These are phyloP conservation scores for Nettapus auritus DNA, from an alignment of 2,113 vertebrate species.

Conservation along the genomic window DNA sequence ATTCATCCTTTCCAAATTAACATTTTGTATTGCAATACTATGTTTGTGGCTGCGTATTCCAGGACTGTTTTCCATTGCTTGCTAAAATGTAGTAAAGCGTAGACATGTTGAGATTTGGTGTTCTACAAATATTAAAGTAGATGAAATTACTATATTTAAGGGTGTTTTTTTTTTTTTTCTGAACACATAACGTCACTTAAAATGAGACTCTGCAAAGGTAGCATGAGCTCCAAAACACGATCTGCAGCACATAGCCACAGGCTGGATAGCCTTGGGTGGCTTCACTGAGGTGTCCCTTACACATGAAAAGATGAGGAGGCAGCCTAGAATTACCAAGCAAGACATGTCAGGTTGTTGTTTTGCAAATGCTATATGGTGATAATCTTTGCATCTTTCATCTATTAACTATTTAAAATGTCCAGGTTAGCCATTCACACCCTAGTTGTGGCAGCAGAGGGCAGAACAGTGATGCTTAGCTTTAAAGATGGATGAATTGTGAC, in stretches of 20 bases:
- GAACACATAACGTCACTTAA: not conserved
- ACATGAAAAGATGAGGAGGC: not conserved
- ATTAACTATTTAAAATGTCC: not conserved
- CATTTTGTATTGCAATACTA: not conserved
- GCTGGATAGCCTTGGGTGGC: not conserved
- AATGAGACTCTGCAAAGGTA: not conserved
- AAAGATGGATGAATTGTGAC: not conserved
- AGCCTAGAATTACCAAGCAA: not conserved
- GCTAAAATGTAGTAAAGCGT: not conserved
- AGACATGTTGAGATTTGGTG: not conserved
- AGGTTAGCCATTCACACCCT: accelerated
- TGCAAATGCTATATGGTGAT: not conserved
- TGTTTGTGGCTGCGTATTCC: not conserved
- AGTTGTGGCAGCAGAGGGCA: not conserved
- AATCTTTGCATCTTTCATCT: not conserved
- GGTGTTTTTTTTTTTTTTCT: not conserved
- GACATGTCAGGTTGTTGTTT: not conserved
- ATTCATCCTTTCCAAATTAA: not conserved
- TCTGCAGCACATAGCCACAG: not conserved
- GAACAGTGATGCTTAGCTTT: not conserved
- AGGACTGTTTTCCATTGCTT: not conserved
- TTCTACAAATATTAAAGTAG: not conserved
- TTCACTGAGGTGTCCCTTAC: not conserved
- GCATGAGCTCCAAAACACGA: accelerated
- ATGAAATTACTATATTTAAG: not conserved